phyloP scores from a whole-genome alignment of 2,797 vertebrate genomes.

The Mycteria americana region DNA sequence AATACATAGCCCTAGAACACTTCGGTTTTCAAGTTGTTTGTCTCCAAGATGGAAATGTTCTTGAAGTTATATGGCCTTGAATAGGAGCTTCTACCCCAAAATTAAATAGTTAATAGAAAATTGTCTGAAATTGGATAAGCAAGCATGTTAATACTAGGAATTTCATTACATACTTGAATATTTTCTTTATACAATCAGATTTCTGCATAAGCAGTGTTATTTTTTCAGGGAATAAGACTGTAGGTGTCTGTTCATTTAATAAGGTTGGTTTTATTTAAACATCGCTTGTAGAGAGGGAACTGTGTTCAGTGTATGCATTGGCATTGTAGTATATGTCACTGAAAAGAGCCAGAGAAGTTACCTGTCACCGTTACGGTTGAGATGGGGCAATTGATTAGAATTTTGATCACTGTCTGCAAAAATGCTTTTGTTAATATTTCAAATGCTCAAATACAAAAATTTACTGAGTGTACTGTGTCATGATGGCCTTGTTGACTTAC shows the following conservation, averaged over 20 bases:
- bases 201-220: fast-evolving
- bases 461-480: neutral
- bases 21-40: neutral
- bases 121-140: neutral
- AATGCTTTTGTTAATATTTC: neutral
- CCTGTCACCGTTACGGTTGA: neutral
- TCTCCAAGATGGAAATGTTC: neutral
- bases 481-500: neutral
- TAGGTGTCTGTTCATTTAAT: neutral
- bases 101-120: neutral
- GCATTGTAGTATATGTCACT: neutral
- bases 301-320: neutral
- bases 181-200: neutral
- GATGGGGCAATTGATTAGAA: neutral
- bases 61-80: neutral
- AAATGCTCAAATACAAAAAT: neutral
- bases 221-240: neutral
- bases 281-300: neutral
- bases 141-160: neutral
- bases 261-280: neutral
- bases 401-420: neutral
- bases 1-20: neutral
- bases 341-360: neutral
- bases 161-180: neutral
- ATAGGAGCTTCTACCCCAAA: neutral